Conservation (phyloP, 2,888 invertebrate species). For the Mythimna ferrago region DNA sequence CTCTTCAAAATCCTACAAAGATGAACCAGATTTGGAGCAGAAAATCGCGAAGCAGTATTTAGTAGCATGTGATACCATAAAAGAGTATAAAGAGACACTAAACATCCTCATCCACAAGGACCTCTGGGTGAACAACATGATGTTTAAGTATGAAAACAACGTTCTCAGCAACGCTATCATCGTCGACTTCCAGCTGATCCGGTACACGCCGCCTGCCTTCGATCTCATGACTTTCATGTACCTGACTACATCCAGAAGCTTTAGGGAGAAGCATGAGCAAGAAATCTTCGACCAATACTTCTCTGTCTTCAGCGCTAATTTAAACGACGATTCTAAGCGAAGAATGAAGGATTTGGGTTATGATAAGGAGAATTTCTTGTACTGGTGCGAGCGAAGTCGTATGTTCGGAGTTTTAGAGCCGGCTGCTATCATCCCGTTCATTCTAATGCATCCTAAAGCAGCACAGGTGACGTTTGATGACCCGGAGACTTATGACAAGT, state of each 20-base stretch:
- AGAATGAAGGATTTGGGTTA: slow-evolving; percentile 71
- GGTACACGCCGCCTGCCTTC: slow-evolving; percentile 83
- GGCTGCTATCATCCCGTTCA: slow-evolving; percentile 65
- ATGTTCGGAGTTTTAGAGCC: slow-evolving; percentile 70
- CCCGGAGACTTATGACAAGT: slow-evolving; percentile 68
- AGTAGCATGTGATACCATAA: slow-evolving; percentile 73
- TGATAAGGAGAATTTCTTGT: slow-evolving; percentile 64
- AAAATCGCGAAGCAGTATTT: slow-evolving; percentile 69
- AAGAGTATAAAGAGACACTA: slow-evolving; percentile 71
- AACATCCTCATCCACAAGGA: slow-evolving; percentile 84
- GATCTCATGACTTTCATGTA: slow-evolving; percentile 79
- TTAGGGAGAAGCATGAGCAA: slow-evolving; percentile 74
- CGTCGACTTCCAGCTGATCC: slow-evolving; percentile 81
- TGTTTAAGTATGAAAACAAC: slow-evolving; percentile 78
- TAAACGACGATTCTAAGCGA: slow-evolving; percentile 69
- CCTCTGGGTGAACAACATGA: slow-evolving; percentile 83
- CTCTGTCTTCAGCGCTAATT: slow-evolving; percentile 67
- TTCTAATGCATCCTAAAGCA: slow-evolving; percentile 69
- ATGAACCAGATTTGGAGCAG: slow-evolving; percentile 68
- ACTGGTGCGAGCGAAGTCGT: slow-evolving; percentile 71
- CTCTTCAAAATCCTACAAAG: slow-evolving; percentile 69
- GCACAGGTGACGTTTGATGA: slow-evolving; percentile 71
- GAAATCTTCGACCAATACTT: slow-evolving; percentile 75
- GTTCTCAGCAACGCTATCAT: slow-evolving; percentile 75
- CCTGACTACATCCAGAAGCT: slow-evolving; percentile 74